Evolutionary conservation across 2,888 invertebrate species (phyloP), one percentile per base, ranked within the genome.

Genomic region (Carabus problematicus): DNA sequence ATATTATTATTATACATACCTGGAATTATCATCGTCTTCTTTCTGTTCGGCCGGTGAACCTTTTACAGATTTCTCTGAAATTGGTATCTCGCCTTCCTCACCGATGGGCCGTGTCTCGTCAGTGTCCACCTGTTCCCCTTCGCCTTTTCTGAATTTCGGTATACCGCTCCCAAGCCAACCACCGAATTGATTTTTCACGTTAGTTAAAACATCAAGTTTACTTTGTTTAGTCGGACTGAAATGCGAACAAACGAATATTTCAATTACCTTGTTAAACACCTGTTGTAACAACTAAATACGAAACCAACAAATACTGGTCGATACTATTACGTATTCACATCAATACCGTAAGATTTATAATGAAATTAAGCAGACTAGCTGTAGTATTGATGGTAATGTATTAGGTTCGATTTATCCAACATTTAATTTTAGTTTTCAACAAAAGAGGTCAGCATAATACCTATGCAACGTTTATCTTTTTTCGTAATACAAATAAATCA

Each of bases 1-100:
- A n/a, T n/a, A n/a, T n/a, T n/a, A n/a, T n/a, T n/a, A n/a, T n/a
- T n/a, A n/a, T 49, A 18, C 71, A 73, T 88, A 92, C 92, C 92
- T 92, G 84, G 92, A 92, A 85, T 93, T 92, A 85, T 93, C 93
- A 82, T 94, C 94, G 83, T 94, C 93, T 77, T 94, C 93, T 81
- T 79, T 76, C 80, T 84, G 76, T 73, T 80, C 77, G 72, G 73
- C 69, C 39, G 78, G 76, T 9, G 79, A 78, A 42, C 76, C 79
- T 70, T 84, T 82, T n/a, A 78, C 76, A 69, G 83, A 75, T 43
- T 84, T 82, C 12, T 80, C 82, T 1, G 83, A 81, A 71, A 84
- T 83, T 3, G 83, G 77, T 7, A 82, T 79, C 71, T 87, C 84
- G 66, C 81, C 82, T 68, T 86, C 84, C 12, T 78, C 79, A 49